Conservation (phyloP, 2,113 vertebrate genomes). For the Mesoclemmys tuberculata region DNA sequence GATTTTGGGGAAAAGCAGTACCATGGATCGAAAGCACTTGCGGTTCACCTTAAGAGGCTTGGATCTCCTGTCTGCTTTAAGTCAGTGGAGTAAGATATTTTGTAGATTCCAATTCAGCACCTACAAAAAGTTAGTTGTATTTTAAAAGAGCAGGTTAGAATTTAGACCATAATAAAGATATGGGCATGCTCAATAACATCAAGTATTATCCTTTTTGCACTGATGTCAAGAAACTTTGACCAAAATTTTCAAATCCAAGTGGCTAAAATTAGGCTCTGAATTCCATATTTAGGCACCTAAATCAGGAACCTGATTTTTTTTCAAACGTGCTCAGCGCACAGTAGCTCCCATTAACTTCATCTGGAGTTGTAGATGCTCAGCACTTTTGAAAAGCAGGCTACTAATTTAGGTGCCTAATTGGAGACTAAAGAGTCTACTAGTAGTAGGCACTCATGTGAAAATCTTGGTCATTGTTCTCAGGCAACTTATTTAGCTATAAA, state of each 20-base stretch:
- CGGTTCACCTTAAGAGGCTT: conserved; percentile 23
- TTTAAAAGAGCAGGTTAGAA: background rate
- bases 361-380: background rate
- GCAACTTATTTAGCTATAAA: conserved; percentile 35
- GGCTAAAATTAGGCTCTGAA: background rate
- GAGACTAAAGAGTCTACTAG: background rate
- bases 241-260: background rate
- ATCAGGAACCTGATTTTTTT: background rate
- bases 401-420: conserved; percentile 45
- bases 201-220: background rate
- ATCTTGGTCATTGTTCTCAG: background rate
- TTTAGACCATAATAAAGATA: background rate
- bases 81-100: background rate
- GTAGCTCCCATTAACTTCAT: background rate
- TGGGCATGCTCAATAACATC: background rate
- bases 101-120: conserved; percentile 37
- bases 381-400: conserved; percentile 20
- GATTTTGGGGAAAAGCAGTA: conserved; percentile 19
- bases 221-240: background rate
- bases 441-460: background rate
- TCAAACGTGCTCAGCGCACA: background rate
- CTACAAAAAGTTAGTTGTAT: conserved; percentile 22
- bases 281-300: background rate
- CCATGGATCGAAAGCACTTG: conserved; percentile 7
- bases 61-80: conserved; percentile 29